Evolutionary conservation across 2,113 vertebrate species (phyloP).

Genomic region (Isurus oxyrinchus): DNA sequence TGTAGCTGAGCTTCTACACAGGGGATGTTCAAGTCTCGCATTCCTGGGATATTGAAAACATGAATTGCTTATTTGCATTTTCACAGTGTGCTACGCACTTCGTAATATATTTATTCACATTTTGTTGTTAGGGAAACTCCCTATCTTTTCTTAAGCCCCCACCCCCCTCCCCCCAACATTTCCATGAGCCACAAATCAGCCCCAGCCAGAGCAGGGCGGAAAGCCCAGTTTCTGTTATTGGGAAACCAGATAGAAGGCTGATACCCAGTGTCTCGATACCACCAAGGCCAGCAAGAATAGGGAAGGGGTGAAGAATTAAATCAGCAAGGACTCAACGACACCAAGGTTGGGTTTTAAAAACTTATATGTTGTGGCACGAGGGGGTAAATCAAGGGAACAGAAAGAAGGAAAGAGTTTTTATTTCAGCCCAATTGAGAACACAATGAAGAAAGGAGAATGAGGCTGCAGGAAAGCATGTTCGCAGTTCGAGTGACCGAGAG

Average conservation of each 20-base stretch:
- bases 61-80: neutral
- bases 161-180: neutral
- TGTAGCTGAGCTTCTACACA: constrained; percentile 42
- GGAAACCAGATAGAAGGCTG: neutral
- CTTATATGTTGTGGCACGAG: neutral
- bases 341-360: neutral
- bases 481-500: neutral
- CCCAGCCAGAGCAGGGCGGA: neutral
- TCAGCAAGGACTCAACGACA: neutral
- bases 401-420: neutral
- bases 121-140: neutral
- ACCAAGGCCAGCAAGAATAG: neutral
- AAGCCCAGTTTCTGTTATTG: neutral
- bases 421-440: neutral
- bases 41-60: constrained; percentile 41
- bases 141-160: neutral
- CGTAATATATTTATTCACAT: neutral
- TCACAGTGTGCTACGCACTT: neutral
- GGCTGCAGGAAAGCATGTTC: neutral
- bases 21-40: constrained; percentile 41
- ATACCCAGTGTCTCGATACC: neutral
- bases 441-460: neutral
- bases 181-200: neutral
- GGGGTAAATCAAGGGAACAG: neutral
- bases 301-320: neutral